phyloP scores from a whole-genome alignment of 2,113 vertebrate species.

The Trogon surrucura region DNA sequence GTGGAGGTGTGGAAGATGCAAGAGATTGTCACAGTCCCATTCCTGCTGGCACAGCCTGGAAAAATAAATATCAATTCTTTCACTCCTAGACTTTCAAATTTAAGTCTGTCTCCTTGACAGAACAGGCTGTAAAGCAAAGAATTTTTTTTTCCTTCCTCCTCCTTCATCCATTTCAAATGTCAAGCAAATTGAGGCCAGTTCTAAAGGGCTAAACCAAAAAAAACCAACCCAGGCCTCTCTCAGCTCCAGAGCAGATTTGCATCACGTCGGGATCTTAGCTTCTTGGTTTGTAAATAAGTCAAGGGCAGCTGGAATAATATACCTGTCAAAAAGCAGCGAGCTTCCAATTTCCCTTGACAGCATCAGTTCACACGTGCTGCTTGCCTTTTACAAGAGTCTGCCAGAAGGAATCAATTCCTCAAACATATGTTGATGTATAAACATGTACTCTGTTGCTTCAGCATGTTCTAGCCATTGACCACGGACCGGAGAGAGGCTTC shows the following conservation, averaged over 20 bases:
- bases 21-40: not conserved
- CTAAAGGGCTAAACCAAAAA: not conserved
- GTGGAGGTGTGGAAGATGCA: not conserved
- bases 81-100: not conserved
- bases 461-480: not conserved
- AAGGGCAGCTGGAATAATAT: constrained; percentile 71
- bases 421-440: not conserved
- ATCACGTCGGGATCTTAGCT: not conserved
- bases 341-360: constrained; percentile 69
- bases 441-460: accelerated
- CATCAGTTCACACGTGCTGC: not conserved
- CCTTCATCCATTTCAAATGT: not conserved
- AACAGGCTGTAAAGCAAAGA: not conserved
- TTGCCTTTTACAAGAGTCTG: not conserved
- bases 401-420: constrained; percentile 29
- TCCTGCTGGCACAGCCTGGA: no score
- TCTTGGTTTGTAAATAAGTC: constrained; percentile 68
- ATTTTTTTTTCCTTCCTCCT: not conserved
- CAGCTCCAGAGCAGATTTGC: not conserved
- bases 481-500: not conserved
- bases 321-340: constrained; percentile 68
- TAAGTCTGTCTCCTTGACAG: not conserved
- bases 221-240: not conserved
- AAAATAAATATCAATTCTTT: not conserved
- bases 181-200: not conserved